Conservation (phyloP, 2,888 invertebrate genomes). For the Thumatha senex region DNA sequence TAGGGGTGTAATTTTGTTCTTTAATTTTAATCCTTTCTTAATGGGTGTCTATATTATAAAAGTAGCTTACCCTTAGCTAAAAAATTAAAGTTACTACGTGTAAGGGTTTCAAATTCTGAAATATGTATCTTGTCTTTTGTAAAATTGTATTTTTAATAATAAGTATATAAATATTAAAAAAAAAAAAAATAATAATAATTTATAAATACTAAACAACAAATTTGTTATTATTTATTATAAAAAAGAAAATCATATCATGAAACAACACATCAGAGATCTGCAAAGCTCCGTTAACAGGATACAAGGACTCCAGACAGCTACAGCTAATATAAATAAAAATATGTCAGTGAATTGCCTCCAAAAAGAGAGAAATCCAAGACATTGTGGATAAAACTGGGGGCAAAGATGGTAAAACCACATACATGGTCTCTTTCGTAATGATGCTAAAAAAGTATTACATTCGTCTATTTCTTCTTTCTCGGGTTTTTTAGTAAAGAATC, state of each 20-base stretch:
- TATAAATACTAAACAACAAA: no score
- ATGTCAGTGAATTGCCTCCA: slow-evolving; percentile 51
- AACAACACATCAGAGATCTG: slow-evolving; percentile 46
- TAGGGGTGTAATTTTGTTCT: no score
- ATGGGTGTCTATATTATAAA: no score
- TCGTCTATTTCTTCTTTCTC: slow-evolving; percentile 24
- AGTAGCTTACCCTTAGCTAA: no score
- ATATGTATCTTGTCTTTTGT: no score
- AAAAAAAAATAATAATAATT: no score
- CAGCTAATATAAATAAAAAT: slow-evolving; percentile 50
- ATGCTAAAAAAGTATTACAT: slow-evolving; percentile 51
- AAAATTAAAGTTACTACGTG: no score
- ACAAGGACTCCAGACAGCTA: slow-evolving; percentile 61
- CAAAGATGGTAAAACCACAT: slow-evolving; percentile 45
- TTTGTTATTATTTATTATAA: no score
- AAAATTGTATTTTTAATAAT: no score
- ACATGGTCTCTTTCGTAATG: slow-evolving; percentile 49
- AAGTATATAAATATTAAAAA: no score
- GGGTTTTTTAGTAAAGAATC: slow-evolving; percentile 8
- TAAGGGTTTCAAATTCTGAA: no score
- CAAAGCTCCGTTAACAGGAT: slow-evolving; percentile 51
- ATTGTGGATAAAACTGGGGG: slow-evolving; percentile 60
- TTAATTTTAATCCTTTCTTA: no score
- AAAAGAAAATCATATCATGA: slow-evolving; percentile 1
- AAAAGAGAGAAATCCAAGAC: slow-evolving; percentile 39